Evolutionary conservation across 2,888 invertebrate species (phyloP), one percentile per base, ranked within the genome.

Genomic region (Rotaria magnacalcarata): DNA sequence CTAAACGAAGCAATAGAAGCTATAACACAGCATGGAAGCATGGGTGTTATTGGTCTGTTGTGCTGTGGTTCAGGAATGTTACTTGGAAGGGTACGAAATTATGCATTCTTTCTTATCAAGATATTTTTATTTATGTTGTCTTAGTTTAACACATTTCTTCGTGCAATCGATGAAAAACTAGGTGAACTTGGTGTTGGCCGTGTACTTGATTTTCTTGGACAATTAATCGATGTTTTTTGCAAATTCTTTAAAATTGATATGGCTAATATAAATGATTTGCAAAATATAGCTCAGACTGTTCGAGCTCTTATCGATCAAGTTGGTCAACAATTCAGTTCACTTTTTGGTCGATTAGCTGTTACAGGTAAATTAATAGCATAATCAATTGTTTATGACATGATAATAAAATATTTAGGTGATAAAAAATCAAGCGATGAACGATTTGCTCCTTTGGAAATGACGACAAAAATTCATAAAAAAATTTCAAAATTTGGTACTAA

Each of bases 221-320:
- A 85, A 80, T 56, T 86, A 41, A 85, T 86, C 7, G 86, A 86
- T 43, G 85, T 86, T 5, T 86, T 86, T 85, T 86, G 86, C 47
- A 54, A 58, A 75, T 86, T 85, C 52, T 85, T 86, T 52, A 27
- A 80, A 47, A 80, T 86, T 56, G 86, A 86, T 85, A 60, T 85
- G 27, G 7, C 50, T 34, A 85, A 86, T 84, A 84, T 67, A 10
- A 50, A 75, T 10, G 85, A 86, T 54, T 27, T 86, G 16, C 27
- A 54, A 27, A 34, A 54, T 3, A 75, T 86, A 24, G 56, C 86
- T 19, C 80, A 86, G 60, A 80, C 75, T 16, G 74, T 86, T 60
- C 85, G 85, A 67, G 50, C 43, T 24, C 50, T 85, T 8, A 60
- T 86, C 14, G 54, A 85, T 50, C 43, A 56, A 34, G 85, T 86